Evolutionary conservation across 2,888 invertebrate genomes (phyloP).

Genomic region (Miltochrista miniata): DNA sequence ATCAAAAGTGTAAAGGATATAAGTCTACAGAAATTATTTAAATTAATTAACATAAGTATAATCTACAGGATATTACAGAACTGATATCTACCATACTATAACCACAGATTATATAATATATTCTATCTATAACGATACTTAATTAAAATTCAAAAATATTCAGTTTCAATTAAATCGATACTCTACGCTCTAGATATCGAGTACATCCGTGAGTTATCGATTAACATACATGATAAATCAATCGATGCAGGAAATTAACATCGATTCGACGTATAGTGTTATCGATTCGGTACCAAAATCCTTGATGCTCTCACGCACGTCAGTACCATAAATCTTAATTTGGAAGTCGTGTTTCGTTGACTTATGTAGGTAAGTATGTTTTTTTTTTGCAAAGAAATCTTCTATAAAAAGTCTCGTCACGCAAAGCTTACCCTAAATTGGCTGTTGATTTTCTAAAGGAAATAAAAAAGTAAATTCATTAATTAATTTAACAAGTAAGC

Average conservation of each 20-base stretch:
- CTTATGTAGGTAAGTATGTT: neutral
- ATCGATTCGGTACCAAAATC: conserved; percentile 23
- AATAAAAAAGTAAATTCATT: neutral
- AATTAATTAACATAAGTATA: no score
- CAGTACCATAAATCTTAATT: conserved; percentile 18
- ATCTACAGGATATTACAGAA: no score
- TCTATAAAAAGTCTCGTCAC: neutral
- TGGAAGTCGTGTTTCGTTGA: conserved; percentile 6
- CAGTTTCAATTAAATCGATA: neutral
- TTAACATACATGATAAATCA: conserved; percentile 29
- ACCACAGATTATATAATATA: no score
- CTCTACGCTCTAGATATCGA: conserved; percentile 1
- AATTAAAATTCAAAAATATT: no score
- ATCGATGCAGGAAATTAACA: conserved; percentile 33
- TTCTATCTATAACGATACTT: no score
- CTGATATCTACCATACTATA: no score
- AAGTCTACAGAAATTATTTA: no score
- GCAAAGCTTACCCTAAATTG: neutral
- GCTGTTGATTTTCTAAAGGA: neutral
- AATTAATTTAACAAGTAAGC: no score
- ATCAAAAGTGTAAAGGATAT: no score
- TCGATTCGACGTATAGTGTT: conserved; percentile 21
- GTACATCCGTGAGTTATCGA: conserved; percentile 3
- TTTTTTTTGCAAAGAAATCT: neutral
- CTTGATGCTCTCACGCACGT: conserved; percentile 16